phyloP scores from a whole-genome alignment of 2,797 vertebrate genomes.

The Acestrorhynchus altus region DNA sequence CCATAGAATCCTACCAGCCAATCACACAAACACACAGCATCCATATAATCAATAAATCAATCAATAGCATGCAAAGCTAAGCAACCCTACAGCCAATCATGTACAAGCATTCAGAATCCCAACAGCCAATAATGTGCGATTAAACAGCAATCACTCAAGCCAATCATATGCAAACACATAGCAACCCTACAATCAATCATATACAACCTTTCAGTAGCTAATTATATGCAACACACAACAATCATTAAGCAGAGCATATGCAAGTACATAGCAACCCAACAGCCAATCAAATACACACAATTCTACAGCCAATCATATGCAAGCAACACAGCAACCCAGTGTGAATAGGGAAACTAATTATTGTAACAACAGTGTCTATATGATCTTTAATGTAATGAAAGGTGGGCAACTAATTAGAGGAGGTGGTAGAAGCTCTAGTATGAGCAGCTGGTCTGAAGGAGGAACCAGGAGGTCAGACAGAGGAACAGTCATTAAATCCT shows the following conservation, averaged over 20 bases:
- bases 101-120: background rate
- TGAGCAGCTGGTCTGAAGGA: too few relatives aligned
- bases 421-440: too few relatives aligned
- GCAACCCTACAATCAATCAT: background rate
- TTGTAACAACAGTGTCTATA: too few relatives aligned
- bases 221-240: background rate
- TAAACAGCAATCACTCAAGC: background rate
- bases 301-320: background rate
- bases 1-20: too few relatives aligned
- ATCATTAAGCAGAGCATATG: background rate
- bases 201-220: background rate
- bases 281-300: background rate
- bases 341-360: too few relatives aligned
- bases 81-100: background rate
- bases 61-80: too few relatives aligned
- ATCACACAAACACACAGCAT: too few relatives aligned
- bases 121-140: background rate
- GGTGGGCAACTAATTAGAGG: too few relatives aligned
- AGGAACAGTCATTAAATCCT: too few relatives aligned
- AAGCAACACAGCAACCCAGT: background rate
- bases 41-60: too few relatives aligned
- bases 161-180: background rate
- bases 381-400: too few relatives aligned
- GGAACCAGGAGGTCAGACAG: too few relatives aligned
- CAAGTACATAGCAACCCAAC: background rate